Base-by-base conservation (phyloP, 2,888 invertebrate genomes). In the Hedya salicella region DNA sequence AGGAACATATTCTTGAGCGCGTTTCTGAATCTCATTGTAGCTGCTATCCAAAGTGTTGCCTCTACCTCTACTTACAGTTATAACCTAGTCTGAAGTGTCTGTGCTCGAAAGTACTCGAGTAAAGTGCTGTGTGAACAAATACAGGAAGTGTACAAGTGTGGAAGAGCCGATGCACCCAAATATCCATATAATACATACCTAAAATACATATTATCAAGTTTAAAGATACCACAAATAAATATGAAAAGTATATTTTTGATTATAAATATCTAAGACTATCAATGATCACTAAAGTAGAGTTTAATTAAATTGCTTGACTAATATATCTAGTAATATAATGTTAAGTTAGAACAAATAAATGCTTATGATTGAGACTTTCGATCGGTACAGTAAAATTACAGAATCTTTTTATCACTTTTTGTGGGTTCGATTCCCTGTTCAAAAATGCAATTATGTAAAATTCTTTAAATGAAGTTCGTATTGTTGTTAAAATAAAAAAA, bases 11-110 rank as follows among this genome's bases (percentile, higher is more conserved):
- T 36, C 9, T 36, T 11, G 8, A 32, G 11, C 6, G 6, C 25
- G 25, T 25, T 32, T 32, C 32, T 8, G 11, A 1, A 36, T 2
- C 3, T 21, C 3, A 25, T 9, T 30, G 9, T 42, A 46, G n/a
- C 19, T 8, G 8, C 2, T 21, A 19, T 39, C 13, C 14, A 1
- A 39, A 42, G 30, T 32, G 17, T 42, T 21, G 21, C 21, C 46
- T 53, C 39, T 19, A 46, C 44, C 8, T 36, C 16, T 62, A 62
- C 62, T 62, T 62, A 46, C 62, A 62, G 46, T 39, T 44, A 9
- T 14, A 16, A 19, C 25, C 53, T 14, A 42, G 32, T 44, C 50
- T 17, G 21, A 40, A 61, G 50, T 19, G 50, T 9, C 8, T 6
- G 21, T 8, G 19, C 40, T 56, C 48, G 11, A 14, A n/a, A 25